Percentiles rank a stretch among this genome's conserved stretches.
These are phyloP conservation scores for Machaerirhynchus nigripectus DNA, from an alignment of 2,113 vertebrate genomes.

Conservation along the genomic window DNA sequence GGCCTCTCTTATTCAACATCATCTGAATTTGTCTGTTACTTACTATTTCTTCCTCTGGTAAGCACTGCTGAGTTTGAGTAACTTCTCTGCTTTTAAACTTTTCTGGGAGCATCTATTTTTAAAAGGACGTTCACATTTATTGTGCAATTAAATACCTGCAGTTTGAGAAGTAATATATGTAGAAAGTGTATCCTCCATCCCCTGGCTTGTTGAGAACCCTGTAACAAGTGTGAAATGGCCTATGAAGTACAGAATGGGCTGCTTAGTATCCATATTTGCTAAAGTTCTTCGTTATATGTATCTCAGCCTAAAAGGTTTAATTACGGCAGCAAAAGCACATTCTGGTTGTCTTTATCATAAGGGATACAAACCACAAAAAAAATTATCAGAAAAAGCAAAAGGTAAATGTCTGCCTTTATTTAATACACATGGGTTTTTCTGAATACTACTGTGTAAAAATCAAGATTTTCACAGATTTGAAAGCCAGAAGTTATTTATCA, in stretches of 20 bases:
- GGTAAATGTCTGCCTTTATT: background rate
- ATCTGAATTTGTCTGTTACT: background rate
- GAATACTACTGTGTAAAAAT: background rate
- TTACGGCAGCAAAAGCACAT: background rate
- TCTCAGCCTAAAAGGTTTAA: background rate
- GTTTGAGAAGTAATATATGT: background rate
- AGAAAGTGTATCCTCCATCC: background rate
- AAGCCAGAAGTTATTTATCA: background rate
- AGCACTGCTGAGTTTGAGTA: background rate
- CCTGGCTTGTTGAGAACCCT: background rate
- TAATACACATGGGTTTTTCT: background rate
- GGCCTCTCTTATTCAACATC: background rate
- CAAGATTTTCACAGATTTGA: background rate
- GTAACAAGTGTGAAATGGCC: background rate
- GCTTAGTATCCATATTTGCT: background rate
- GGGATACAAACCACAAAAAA: background rate
- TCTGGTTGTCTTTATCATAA: background rate
- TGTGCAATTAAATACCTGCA: background rate
- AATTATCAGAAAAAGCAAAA: background rate
- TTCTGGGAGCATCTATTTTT: background rate
- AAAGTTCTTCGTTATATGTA: background rate
- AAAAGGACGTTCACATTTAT: background rate
- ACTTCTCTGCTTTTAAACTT: background rate
- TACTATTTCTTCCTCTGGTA: background rate
- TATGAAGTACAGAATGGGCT: background rate